These are phyloP conservation scores for Trissonchulus sp. DNA, from an alignment of 2,888 invertebrate species.

Conservation along the genomic window DNA sequence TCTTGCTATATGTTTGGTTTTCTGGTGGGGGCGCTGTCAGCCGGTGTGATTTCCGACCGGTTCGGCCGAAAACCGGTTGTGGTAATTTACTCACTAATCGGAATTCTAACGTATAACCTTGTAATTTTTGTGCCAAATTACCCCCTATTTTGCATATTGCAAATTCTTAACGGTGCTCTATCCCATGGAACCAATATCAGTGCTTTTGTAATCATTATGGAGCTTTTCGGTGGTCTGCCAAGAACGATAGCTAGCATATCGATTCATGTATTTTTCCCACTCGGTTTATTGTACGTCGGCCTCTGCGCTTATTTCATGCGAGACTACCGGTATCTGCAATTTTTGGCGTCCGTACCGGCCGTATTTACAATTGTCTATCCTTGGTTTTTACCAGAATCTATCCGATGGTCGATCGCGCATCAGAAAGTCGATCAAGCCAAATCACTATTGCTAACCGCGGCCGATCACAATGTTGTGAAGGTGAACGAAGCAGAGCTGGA, in stretches of 20 bases:
- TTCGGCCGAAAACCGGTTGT: slow-evolving; percentile 16
- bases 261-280: slow-evolving; percentile 26
- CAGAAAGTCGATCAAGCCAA: slow-evolving; percentile 26
- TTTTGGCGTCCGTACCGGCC: slow-evolving; percentile 14
- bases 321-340: slow-evolving; percentile 27
- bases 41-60: background rate
- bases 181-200: slow-evolving; percentile 28
- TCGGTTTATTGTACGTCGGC: slow-evolving; percentile 29
- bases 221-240: slow-evolving; percentile 29
- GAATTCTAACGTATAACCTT: background rate
- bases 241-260: slow-evolving; percentile 29
- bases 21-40: slow-evolving; percentile 11
- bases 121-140: slow-evolving; percentile 26
- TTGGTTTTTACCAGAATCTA: slow-evolving; percentile 33
- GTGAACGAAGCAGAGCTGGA: too few species aligned
- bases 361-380: slow-evolving; percentile 19
- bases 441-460: slow-evolving; percentile 3
- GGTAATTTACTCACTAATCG: background rate
- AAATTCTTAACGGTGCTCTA: slow-evolving; percentile 27
- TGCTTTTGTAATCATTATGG: slow-evolving; percentile 32
- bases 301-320: slow-evolving; percentile 29
- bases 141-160: slow-evolving; percentile 21
- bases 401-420: slow-evolving; percentile 31
- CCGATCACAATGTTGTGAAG: slow-evolving; percentile 25
- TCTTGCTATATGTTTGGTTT: slow-evolving; percentile 20